A percentile compares a stretch with the other conserved stretches of the same genome.
Conservation (phyloP, 2,888 invertebrate species). For the Pheosia tremula region DNA sequence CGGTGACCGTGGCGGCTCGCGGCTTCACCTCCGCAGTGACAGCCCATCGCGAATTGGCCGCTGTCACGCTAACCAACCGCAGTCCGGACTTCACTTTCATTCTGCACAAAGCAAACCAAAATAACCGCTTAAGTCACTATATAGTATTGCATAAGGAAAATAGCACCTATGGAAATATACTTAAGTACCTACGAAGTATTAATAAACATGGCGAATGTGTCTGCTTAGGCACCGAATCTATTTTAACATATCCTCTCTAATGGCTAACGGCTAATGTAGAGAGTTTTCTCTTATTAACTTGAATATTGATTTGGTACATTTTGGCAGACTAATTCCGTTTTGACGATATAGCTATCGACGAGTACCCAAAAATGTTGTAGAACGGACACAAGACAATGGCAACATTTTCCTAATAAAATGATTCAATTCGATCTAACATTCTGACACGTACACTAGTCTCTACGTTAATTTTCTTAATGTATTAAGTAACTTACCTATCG, state of each 20-base stretch:
- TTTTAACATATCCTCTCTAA: neutral
- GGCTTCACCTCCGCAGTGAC: conserved; percentile 95
- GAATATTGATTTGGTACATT: neutral
- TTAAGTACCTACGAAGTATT: too few relatives aligned
- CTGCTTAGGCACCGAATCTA: neutral
- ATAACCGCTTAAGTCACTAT: neutral
- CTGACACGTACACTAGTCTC: neutral
- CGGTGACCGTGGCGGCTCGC: conserved; percentile 95
- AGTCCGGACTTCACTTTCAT: conserved; percentile 96
- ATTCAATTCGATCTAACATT: neutral
- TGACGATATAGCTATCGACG: too few relatives aligned
- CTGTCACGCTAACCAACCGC: conserved; percentile 92
- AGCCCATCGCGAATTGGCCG: conserved; percentile 92
- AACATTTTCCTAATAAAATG: too few relatives aligned
- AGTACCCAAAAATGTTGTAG: too few relatives aligned
- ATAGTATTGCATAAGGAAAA: neutral
- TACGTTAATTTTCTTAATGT: neutral
- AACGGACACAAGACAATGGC: too few relatives aligned
- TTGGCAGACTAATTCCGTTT: neutral
- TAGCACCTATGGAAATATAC: neutral
- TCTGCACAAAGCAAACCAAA: conserved; percentile 75
- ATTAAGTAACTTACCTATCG: conserved; percentile 20
- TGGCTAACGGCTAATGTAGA: neutral
- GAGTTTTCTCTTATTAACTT: neutral
- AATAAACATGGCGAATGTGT: too few relatives aligned